Conservation (phyloP, 2,797 vertebrate species). For the Prunella strophiata region DNA sequence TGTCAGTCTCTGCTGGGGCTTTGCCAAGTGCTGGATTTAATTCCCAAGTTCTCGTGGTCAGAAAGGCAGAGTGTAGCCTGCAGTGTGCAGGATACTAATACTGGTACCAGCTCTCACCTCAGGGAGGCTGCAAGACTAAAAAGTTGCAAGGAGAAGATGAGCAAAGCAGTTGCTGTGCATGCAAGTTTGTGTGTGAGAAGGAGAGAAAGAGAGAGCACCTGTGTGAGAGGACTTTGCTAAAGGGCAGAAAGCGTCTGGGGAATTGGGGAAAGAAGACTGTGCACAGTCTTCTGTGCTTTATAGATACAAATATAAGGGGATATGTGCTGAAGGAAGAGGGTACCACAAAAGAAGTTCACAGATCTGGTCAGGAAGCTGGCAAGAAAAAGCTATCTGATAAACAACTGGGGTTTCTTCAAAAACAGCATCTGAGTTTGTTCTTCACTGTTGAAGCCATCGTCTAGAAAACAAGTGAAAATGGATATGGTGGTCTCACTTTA, state of each 20-base stretch:
- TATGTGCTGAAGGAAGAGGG: not conserved
- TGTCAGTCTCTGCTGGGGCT: not conserved
- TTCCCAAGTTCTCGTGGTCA: not conserved
- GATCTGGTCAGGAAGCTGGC: not conserved
- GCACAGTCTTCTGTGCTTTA: not conserved
- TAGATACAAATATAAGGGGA: not conserved
- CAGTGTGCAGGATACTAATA: not conserved
- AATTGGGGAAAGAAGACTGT: not conserved
- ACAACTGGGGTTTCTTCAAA: not conserved
- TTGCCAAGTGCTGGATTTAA: not conserved
- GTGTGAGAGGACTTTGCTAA: not conserved
- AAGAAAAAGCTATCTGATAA: not conserved
- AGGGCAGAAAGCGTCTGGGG: not conserved
- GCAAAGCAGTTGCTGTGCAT: not conserved
- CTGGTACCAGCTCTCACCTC: not conserved
- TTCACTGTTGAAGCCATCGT: slow-evolving; percentile 1
- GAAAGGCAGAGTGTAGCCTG: not conserved
- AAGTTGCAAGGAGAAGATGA: not conserved
- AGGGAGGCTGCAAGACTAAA: not conserved
- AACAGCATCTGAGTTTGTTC: not conserved
- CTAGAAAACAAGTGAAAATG: slow-evolving; percentile 42
- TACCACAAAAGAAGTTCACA: not conserved
- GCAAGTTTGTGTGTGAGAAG: not conserved
- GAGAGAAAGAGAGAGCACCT: not conserved
- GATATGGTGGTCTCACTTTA: slow-evolving; percentile 17